Base-by-base conservation (phyloP, 2,113 vertebrate genomes). In the Phainopepla nitens region DNA sequence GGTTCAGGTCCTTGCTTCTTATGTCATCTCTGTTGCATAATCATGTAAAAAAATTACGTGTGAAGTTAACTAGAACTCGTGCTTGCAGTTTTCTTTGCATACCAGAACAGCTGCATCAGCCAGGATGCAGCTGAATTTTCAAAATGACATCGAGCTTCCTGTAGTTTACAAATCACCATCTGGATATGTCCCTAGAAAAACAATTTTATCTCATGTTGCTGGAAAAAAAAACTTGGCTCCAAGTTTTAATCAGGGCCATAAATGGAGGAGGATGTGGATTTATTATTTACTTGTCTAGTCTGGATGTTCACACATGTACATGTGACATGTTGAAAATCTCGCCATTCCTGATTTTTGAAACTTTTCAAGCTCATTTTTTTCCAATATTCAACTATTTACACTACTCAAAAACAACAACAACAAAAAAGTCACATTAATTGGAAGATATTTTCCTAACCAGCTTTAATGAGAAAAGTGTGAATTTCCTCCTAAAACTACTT, bases 161-260 rank as follows among this genome's bases (percentile, higher is more conserved):
- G 53, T 58, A 71, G 66, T 87, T 93, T 97, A 79, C 95, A 94
- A 98, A 95, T 94, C 90, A 87, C 60, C 71, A 87, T 95, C 81
- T 93, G 96, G 69, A 93, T 6, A 57, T 10, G 2, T 29, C 47
- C 15, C 14, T 83, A 64, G 70, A 94, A 96, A 98, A 97, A 87
- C 66, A n/a, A 33, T 65, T 96, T 95, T 95, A 66, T 95, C 87
- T 97, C 18, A 10, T 81, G 47, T 71, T 94, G 69, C 69, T 71
- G 58, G 81, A 69, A 94, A 83, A 69, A 94, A 83, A 93, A 70
- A 76, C 70, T 91, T 83, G 62, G 47, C 72, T 97, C 41, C 80
- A 94, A 49, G 49, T 94, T 97, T 97, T 96, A 97, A 93, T 93
- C 73, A 91, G 29, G 82, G 42, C 35, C 66, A 93, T 83, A 81